Evolutionary conservation across 2,797 vertebrate genomes (phyloP), one percentile per base, ranked within the genome.

Genomic region (Crocidura indochinensis): DNA sequence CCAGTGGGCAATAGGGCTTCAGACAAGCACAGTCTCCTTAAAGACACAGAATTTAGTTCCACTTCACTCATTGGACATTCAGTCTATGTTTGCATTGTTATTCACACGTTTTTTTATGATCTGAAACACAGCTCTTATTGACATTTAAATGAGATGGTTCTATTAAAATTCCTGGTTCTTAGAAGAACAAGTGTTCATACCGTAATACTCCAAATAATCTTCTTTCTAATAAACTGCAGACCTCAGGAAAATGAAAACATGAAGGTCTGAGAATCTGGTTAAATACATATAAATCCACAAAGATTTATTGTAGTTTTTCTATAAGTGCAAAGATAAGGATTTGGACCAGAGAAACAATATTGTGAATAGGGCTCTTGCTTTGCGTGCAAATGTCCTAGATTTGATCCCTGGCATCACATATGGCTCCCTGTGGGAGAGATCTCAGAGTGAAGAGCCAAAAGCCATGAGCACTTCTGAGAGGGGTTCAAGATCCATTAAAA

Each of bases 211-310:
- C 77, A 74, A 73, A 82, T 49, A 46, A 74, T 68, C 38, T 27
- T 4, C 53, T 82, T 92, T 60, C 49, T 90, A 82, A 72, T 62
- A 87, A 71, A 64, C 22, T 14, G 8, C 64, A 79, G n/a, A 26
- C n/a, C 60, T 24, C 1, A n/a, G 38, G 73, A 75, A 78, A 68
- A 60, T 38, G n/a, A 17, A 85, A 79, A 78, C 38, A 6, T 5
- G 46, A n/a, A 82, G 31, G 71, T 15, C 11, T 14, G 10, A 85
- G 6, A 10, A 26, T 75, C 24, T 74, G 19, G 3, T 56, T 67
- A 91, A 27, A 62, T 14, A 74, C 38, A 11, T 8, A 49, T 81
- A 72, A 38, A 47, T 10, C 51, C 14, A 75, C 26, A 86, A 82
- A 82, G 11, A 26, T 24, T 68, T 44, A 62, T 1, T 56, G 31